These are phyloP conservation scores for Sphyrna mokarran DNA, from an alignment of 2,113 vertebrate species.

Conservation along the genomic window DNA sequence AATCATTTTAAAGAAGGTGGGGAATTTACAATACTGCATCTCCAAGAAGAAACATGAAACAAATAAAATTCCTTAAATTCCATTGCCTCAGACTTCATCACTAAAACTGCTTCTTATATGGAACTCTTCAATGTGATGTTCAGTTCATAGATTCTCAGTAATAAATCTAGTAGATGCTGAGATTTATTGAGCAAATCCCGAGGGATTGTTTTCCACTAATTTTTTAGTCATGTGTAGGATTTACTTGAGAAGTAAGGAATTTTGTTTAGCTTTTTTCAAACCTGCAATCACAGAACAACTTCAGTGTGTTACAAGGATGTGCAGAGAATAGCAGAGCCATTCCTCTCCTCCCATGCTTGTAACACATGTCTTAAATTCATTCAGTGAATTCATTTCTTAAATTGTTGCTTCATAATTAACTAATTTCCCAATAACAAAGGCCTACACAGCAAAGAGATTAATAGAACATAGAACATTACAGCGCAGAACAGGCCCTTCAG, in stretches of 20 bases:
- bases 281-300: not conserved
- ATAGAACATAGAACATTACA: too few species aligned
- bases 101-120: not conserved
- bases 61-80: not conserved
- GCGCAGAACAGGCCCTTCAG: too few species aligned
- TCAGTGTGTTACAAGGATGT: not conserved
- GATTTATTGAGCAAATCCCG: not conserved
- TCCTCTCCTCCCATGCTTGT: too few species aligned
- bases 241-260: not conserved
- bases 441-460: not conserved
- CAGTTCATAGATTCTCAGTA: not conserved
- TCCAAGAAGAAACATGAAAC: not conserved
- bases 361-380: too few species aligned
- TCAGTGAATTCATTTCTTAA: not conserved
- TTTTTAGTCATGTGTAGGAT: not conserved
- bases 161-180: conserved; percentile 3
- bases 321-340: too few species aligned
- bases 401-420: not conserved
- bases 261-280: not conserved
- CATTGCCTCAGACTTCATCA: not conserved
- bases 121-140: not conserved
- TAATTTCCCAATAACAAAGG: not conserved
- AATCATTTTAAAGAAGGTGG: not conserved
- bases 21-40: not conserved
- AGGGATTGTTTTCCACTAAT: not conserved